phyloP scores from a whole-genome alignment of 2,113 vertebrate species.

The Equus quagga region DNA sequence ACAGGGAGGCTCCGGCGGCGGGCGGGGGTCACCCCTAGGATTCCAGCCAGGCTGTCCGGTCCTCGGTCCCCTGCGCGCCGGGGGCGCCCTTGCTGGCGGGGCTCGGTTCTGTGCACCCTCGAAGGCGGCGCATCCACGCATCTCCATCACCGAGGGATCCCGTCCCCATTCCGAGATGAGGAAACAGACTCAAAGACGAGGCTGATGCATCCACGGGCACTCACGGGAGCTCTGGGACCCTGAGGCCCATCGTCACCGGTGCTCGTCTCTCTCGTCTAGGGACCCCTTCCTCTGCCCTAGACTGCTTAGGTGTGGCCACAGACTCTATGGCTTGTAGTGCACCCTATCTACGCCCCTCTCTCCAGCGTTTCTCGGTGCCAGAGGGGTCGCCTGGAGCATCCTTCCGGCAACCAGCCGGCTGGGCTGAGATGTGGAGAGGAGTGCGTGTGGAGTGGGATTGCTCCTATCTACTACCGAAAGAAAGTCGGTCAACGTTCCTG shows the following conservation, averaged over 20 bases:
- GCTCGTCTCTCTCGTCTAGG: background rate
- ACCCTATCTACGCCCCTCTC: background rate
- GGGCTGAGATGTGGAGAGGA: background rate
- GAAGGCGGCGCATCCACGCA: background rate
- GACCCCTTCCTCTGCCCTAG: background rate
- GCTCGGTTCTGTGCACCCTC: background rate
- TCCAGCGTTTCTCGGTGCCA: background rate
- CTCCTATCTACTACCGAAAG: background rate
- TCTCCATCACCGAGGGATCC: background rate
- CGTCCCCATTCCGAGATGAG: background rate
- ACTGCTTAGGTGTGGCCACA: background rate
- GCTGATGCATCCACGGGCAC: background rate
- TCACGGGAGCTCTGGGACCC: background rate
- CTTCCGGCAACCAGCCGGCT: background rate
- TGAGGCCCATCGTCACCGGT: background rate
- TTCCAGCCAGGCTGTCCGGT: fast-evolving
- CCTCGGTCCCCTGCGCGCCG: too few species aligned
- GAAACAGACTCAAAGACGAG: background rate
- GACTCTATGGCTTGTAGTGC: background rate
- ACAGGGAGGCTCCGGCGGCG: fast-evolving
- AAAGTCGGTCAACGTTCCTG: background rate
- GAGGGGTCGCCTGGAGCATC: background rate
- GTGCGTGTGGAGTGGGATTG: background rate
- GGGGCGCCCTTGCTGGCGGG: background rate
- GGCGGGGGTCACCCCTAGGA: background rate